Evolutionary conservation across 2,888 invertebrate genomes (phyloP), one percentile per base, ranked within the genome.

Genomic region (Meiosimyza decipiens): DNA sequence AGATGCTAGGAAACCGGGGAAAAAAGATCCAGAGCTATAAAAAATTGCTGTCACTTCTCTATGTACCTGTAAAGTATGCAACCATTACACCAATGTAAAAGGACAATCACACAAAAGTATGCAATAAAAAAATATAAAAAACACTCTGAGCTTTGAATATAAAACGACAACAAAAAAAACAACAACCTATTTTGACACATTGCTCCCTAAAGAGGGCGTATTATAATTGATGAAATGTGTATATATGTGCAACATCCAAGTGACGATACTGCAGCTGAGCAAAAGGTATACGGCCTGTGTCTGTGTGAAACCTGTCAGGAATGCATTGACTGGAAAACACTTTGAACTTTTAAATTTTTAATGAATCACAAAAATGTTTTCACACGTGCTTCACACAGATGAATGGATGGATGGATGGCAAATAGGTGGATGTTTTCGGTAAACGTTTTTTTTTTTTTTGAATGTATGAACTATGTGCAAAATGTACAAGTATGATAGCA

Each of bases 331-430:
- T 79, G 78, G 78, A 79, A 79, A 79, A 79, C 80, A 80, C 81
- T 82, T 81, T 81, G 81, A 81, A 81, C 80, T 81, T 79, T 76
- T 82, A 80, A 82, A 82, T 82, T 82, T 82, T 82, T 82, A 81
- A 82, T 82, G 82, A 82, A 82, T 82, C 79, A 80, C 73, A 77
- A 76, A 82, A 82, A 80, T 80, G 77, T 80, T 81, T 79, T 77
- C 79, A 78, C 78, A 78, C 78, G 76, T 75, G 74, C 72, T 50
- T 13, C 18, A 16, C 55, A 18, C 54, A 57, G 33, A 16, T 16
- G 54, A 5, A 40, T 40, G 40, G 40, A 75, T 72, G 71, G 74
- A 66, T 70, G 67, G 68, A 65, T 54, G 62, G 40, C 40, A 40
- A 40, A 40, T 40, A 40, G 40, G 40, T 40, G 40, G 40, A 40